Evolutionary conservation across 1,140 invertebrate genomes (phyloP).

Genomic region (Bradynema listronoti): DNA sequence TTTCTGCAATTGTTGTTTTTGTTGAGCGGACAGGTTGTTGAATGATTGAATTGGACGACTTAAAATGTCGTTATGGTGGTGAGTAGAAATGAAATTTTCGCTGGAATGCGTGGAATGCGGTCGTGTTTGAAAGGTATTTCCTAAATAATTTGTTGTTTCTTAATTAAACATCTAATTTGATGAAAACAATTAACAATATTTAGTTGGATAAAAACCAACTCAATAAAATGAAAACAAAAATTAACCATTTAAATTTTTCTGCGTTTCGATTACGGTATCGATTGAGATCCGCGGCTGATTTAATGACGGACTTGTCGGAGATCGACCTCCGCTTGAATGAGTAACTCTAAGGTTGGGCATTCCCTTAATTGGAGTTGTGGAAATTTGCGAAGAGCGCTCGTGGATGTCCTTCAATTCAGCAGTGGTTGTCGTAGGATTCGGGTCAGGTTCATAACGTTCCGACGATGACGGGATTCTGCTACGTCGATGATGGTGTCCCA

Average conservation of each 20-base stretch:
- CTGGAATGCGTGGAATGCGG: neutral
- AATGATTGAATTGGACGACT: too few species aligned
- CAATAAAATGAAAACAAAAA: neutral
- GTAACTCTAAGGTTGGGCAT: neutral
- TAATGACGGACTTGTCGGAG: conserved; percentile 10
- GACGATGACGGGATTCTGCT: neutral
- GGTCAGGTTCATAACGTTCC: too few species aligned
- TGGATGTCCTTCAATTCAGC: too few species aligned
- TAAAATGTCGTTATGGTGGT: too few species aligned
- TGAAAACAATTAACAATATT: too few species aligned
- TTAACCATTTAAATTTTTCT: neutral
- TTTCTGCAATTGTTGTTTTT: too few species aligned
- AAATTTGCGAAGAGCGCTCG: neutral
- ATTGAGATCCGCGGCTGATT: conserved; percentile 14
- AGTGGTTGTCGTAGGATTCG: too few species aligned
- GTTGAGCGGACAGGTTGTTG: too few species aligned
- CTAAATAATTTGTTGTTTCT: neutral
- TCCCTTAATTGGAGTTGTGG: conserved; percentile 8
- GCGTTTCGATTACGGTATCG: conserved; percentile 23
- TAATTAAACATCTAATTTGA: too few species aligned
- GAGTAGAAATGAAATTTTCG: too few species aligned
- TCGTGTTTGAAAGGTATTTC: neutral
- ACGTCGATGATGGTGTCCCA: neutral
- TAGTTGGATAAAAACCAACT: too few species aligned
- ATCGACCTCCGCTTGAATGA: too few species aligned